Evolutionary conservation across 2,888 invertebrate species (phyloP), one percentile per base, ranked within the genome.

Genomic region (Patella pellucida): DNA sequence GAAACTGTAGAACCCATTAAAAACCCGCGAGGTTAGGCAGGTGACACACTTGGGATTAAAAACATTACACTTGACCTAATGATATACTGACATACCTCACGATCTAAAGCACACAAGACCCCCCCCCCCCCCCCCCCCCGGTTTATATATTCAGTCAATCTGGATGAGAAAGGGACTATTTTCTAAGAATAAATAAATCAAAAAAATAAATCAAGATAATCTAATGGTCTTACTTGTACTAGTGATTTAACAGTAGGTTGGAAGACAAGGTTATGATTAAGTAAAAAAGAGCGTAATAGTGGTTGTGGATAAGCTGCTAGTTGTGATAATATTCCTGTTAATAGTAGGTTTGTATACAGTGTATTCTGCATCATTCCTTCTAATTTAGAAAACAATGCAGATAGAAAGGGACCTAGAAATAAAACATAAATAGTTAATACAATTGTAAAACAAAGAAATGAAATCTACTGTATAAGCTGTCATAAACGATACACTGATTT

Each of bases 171-270:
- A 41, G 7, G 0, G 41, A 41, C 9, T 41, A 41, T 41, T 41
- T 41, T 41, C 41, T 9, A 41, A 41, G 41, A 41, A 41, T 41
- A 41, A 41, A 41, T 41, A 41, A 41, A 41, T 5, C 4, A 31
- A 31, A 0, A 1, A 9, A 41, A 41, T 41, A 41, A 41, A 41
- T 7, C 0, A 41, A 41, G 41, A 41, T 41, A 41, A 41, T 41
- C 41, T 41, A 41, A 41, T 41, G 41, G 41, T 9, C 41, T 41
- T 41, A 96, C 97, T 94, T 97, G 97, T 91, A 95, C 95, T 81
- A 98, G 93, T 4, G 96, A 97, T 89, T 96, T 95, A 89, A 97
- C 95, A 88, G 95, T 95, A 1, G 97, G 97, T 90, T 97, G 96
- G 88, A 97, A 94, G 83, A 96, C 95, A 84, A 94, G 94, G 90